A percentile compares a stretch with the other conserved stretches of the same genome.
These are phyloP conservation scores for Idaea aversata DNA, from an alignment of 2,888 invertebrate genomes.

Conservation along the genomic window DNA sequence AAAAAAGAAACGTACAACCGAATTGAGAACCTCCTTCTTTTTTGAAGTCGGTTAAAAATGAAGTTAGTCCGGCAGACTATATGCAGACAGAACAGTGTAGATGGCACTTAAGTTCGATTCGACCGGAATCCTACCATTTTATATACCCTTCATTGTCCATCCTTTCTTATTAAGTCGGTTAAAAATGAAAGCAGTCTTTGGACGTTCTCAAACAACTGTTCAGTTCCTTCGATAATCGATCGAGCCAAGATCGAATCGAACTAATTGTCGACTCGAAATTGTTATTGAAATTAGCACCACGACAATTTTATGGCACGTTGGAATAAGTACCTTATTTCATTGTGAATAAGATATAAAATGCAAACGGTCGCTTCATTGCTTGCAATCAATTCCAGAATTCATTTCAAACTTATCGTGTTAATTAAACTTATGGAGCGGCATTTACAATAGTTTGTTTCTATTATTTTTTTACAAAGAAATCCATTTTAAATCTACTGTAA, in stretches of 20 bases:
- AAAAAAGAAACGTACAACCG: no score
- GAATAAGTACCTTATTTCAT: constrained; percentile 43
- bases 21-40: no score
- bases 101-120: constrained; percentile 5
- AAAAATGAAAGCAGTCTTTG: neutral
- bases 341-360: constrained; percentile 41
- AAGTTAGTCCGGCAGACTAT: neutral
- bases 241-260: constrained; percentile 2
- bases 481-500: constrained; percentile 5
- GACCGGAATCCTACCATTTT: constrained; percentile 9
- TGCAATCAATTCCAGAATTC: constrained; percentile 54
- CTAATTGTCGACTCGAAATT: constrained; percentile 16
- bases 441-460: neutral
- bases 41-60: no score
- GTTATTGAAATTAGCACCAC: constrained; percentile 49
- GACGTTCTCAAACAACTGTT: neutral
- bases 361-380: constrained; percentile 53
- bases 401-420: constrained; percentile 33
- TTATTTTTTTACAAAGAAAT: neutral
- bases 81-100: neutral
- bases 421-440: constrained; percentile 8
- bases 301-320: constrained; percentile 58
- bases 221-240: neutral
- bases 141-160: neutral
- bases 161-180: constrained; percentile 5